Evolutionary conservation across 2,888 invertebrate species (phyloP), one percentile per base, ranked within the genome.

Genomic region (Noctua comes): DNA sequence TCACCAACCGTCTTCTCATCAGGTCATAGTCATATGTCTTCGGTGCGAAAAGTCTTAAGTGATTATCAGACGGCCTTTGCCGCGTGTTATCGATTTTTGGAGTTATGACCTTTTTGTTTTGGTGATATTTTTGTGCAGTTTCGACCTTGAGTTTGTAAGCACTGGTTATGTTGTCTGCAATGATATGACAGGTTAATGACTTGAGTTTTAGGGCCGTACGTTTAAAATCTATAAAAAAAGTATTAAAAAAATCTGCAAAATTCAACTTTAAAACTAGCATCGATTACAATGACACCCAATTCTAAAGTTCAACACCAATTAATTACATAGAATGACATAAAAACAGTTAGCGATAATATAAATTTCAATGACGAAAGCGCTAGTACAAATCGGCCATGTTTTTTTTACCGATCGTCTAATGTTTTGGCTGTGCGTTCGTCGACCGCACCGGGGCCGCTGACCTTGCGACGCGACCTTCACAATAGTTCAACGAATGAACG

Each of bases 391-490:
- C 83, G 66, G 76, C 79, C 83, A 87, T 84, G 62, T 85, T 84
- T 89, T 86, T 86, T 88, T 88, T 59, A 65, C 71, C 76, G 74
- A 87, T 88, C 86, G 80, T 87, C 88, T 88, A 89, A 90, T 95
- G 93, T 94, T 94, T 94, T 93, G 93, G 90, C 86, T 83, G 84
- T 62, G 86, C 92, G 90, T 90, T 80, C 93, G 90, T 82, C 85
- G 91, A 91, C 90, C 93, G 91, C 69, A 77, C 88, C 75, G 84
- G 90, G 95, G 93, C 77, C 94, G 92, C 88, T 91, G 92, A 95
- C 95, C 95, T 95, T 95, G 94, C 87, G 36, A 40, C 76, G 68
- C 94, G 96, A 95, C 96, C 96, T 96, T 96, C 95, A 88, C 83
- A 51, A 70, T 80, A 88, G 95, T 93, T 92, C 94, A 91, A 91